Conservation (phyloP, 1,140 invertebrate genomes). For the Diachasma alloeum region DNA sequence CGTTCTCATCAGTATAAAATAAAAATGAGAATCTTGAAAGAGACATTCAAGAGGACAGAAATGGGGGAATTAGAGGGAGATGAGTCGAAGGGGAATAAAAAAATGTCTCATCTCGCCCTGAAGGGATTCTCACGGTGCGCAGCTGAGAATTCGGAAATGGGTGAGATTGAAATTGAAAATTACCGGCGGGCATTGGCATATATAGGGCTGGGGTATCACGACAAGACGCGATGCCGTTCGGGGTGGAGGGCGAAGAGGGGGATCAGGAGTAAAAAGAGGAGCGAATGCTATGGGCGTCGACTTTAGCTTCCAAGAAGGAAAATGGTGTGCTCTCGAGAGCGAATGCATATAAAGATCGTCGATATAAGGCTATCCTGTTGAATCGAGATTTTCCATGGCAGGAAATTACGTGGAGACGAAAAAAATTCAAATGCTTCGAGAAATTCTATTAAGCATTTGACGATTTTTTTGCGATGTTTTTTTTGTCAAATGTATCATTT, state of each 20-base stretch:
- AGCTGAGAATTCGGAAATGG: constrained; percentile 34
- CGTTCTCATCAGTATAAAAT: constrained; percentile 3
- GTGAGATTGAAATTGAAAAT: constrained; percentile 34
- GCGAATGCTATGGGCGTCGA: not conserved
- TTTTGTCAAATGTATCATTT: too few species aligned
- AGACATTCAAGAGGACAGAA: not conserved
- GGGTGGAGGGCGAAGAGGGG: not conserved
- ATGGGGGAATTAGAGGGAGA: not conserved
- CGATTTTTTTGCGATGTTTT: too few species aligned
- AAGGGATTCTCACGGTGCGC: constrained; percentile 22
- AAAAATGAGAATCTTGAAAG: constrained; percentile 6
- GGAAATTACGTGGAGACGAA: constrained; percentile 15
- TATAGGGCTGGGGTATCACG: not conserved
- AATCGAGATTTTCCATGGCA: constrained; percentile 15
- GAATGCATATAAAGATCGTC: not conserved
- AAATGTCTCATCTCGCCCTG: constrained; percentile 5
- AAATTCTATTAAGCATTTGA: not conserved
- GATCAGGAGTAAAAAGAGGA: not conserved
- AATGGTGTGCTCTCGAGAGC: not conserved
- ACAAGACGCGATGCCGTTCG: not conserved
- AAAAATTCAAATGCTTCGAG: constrained; percentile 14
- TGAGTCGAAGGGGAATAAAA: not conserved
- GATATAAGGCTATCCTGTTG: not conserved
- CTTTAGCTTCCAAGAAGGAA: not conserved
- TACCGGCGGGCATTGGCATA: constrained; percentile 24